Base-by-base conservation (phyloP, 1,140 invertebrate species). In the Andricus grossulariae region DNA sequence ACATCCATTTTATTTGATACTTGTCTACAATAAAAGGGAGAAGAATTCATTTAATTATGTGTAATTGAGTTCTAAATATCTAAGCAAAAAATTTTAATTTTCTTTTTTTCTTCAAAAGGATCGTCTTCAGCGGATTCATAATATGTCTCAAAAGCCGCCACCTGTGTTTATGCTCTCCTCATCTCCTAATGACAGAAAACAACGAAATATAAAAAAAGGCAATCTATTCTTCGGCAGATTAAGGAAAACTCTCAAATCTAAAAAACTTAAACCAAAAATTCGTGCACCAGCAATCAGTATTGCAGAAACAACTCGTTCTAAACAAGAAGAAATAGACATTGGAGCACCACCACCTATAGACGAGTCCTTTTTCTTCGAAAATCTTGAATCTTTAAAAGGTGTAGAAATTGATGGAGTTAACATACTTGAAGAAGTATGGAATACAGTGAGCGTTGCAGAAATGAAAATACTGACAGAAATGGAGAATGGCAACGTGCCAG, bases 361-460 rank as follows among this genome's bases (percentile, higher is more conserved):
- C 74, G 88, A 90, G 2, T 90, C 89, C 3, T 80, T 91, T 0
- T 90, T 90, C 72, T 91, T 89, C 73, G 86, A 90, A 76, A 90
- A 89, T 71, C 74, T 90, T 3, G 85, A 88, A n/a, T 76, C 86
- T 10, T 82, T 86, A 10, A 86, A 85, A 45, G 84, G 88, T 19
- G 86, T 87, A 1, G 88, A 91, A n/a, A 79, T 92, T 10, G 92
- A 90, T 52, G 86, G 90, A 2, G 86, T 86, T 10, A 90, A 89
- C 39, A 83, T 92, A 10, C 90, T 90, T 72, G 90, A 89, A 0
- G 86, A 92, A 51, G 7, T 45, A 11, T 89, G 91, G 86, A 89
- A 91, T 0, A 87, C 84, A 0, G 79, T 91, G 4, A 87, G 82
- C 1, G 80, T 86, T 3, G 80, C 85, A 0, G 90, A 92, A 66